Conservation (phyloP, 2,888 invertebrate genomes). For the Gandaritis pyraliata region DNA sequence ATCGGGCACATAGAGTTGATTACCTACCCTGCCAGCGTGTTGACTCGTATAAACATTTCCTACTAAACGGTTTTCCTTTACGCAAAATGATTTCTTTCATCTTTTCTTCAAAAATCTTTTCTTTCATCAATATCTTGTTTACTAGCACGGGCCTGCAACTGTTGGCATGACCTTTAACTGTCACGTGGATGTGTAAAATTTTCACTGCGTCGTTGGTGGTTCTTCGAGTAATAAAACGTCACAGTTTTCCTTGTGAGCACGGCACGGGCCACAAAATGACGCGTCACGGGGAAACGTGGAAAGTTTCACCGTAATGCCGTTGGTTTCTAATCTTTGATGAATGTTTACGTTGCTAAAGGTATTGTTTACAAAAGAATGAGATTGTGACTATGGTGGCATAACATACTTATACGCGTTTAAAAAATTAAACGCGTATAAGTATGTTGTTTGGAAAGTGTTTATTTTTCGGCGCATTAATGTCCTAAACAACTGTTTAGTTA, state of each 20-base stretch:
- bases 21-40: slow-evolving; percentile 1
- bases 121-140: slow-evolving; percentile 48
- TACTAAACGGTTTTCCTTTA: slow-evolving; percentile 46
- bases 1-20: background rate
- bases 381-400: slow-evolving; percentile 2
- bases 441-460: no score
- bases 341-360: slow-evolving; percentile 26
- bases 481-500: no score
- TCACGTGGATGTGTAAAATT: slow-evolving; percentile 56
- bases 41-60: slow-evolving; percentile 31
- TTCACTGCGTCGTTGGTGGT: slow-evolving; percentile 56
- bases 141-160: slow-evolving; percentile 36
- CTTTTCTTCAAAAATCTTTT: no score
- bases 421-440: no score
- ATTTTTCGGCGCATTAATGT: no score
- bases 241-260: slow-evolving; percentile 49
- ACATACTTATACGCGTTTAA: no score
- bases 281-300: slow-evolving; percentile 48
- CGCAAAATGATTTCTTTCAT: slow-evolving; percentile 48
- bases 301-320: slow-evolving; percentile 42
- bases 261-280: slow-evolving; percentile 48
- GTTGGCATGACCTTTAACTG: slow-evolving; percentile 52
- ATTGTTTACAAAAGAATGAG: slow-evolving; percentile 3
- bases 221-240: slow-evolving; percentile 57
- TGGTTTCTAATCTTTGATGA: slow-evolving; percentile 21